Percentiles rank a stretch among this genome's conserved stretches.
Evolutionary conservation across 2,888 invertebrate species (phyloP).

Genomic region (Heliconius ethilla): DNA sequence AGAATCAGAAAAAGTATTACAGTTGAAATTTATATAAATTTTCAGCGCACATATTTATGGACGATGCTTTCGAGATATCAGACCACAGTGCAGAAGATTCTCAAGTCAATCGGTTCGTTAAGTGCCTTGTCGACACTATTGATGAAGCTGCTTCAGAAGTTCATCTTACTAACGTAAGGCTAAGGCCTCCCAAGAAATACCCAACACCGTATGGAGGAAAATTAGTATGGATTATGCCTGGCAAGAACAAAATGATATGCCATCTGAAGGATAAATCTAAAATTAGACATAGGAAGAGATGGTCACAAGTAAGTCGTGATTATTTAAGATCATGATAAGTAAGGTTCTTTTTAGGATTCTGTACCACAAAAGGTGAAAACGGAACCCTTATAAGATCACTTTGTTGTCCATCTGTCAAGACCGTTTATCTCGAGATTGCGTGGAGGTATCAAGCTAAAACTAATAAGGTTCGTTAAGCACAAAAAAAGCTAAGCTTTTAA

Average conservation of each 20-base stretch:
- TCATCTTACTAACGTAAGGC: constrained; percentile 83
- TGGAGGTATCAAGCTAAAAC: too few species aligned
- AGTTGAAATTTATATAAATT: constrained; percentile 21
- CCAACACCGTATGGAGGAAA: constrained; percentile 94
- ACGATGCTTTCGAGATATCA: constrained; percentile 89
- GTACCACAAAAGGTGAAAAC: background rate
- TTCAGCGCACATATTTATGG: constrained; percentile 90
- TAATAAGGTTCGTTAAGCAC: too few species aligned
- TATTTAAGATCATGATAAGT: background rate
- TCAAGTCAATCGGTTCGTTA: constrained; percentile 91
- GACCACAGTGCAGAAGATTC: constrained; percentile 85
- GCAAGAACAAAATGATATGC: constrained; percentile 90
- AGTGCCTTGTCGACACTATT: constrained; percentile 86
- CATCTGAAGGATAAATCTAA: constrained; percentile 95
- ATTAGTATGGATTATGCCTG: constrained; percentile 91
- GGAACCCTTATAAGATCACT: too few species aligned
- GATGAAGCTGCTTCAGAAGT: constrained; percentile 89
- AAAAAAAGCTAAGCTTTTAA: too few species aligned
- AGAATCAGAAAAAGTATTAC: background rate
- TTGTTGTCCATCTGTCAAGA: too few species aligned
- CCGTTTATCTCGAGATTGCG: too few species aligned
- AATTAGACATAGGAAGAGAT: constrained; percentile 94
- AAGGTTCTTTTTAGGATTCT: background rate
- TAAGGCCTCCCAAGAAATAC: constrained; percentile 87
- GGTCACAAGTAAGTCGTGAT: constrained; percentile 88